These are phyloP conservation scores for Lota lota DNA, from an alignment of 2,113 vertebrate genomes.

Conservation along the genomic window DNA sequence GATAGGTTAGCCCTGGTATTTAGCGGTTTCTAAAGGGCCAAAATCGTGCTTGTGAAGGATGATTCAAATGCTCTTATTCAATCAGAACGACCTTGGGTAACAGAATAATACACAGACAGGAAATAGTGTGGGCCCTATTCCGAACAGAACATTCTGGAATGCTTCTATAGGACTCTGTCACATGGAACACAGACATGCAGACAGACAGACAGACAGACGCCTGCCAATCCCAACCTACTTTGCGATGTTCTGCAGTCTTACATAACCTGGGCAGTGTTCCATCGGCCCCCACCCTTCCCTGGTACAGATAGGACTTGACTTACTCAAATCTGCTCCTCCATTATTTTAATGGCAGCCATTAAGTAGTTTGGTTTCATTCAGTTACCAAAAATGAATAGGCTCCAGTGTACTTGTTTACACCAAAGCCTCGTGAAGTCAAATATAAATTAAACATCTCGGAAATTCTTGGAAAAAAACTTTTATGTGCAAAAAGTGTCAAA, in stretches of 20 bases:
- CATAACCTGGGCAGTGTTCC: constrained; percentile 32
- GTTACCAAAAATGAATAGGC: no score
- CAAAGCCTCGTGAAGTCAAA: neutral
- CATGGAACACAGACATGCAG: constrained; percentile 23
- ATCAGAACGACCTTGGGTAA: no score
- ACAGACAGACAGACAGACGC: constrained; percentile 31
- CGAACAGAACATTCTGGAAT: no score
- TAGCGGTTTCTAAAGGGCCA: no score
- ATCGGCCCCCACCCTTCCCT: neutral
- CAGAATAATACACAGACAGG: no score
- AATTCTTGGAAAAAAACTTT: neutral
- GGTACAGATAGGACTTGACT: neutral
- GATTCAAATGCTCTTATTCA: no score
- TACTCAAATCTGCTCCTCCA: neutral
- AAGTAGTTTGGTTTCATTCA: no score
- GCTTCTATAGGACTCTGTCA: constrained; percentile 26
- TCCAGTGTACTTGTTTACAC: no score
- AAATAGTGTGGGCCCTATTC: no score
- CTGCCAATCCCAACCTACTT: constrained; percentile 48
- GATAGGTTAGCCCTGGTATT: no score
- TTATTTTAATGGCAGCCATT: neutral
- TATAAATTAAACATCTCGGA: neutral
- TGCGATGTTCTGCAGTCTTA: constrained; percentile 38
- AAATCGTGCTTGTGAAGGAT: no score
- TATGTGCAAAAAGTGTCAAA: neutral